A percentile compares a stretch with the other conserved stretches of the same genome.
Evolutionary conservation across 2,888 invertebrate species (phyloP).

Genomic region (Ashinkailepas kermadecensis): DNA sequence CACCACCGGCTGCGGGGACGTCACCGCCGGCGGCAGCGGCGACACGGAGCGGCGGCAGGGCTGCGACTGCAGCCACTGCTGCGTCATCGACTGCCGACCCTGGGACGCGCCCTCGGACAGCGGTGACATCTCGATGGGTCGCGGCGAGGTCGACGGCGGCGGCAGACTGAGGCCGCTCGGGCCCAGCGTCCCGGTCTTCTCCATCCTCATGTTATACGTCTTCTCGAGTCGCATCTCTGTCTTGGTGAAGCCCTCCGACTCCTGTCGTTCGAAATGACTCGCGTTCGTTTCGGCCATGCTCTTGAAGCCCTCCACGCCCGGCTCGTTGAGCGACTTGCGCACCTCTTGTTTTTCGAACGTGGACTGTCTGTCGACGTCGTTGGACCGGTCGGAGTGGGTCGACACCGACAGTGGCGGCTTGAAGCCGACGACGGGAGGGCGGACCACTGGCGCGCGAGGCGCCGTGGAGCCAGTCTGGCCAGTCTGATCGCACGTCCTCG

Average conservation of each 20-base stretch:
- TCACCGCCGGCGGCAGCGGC: slow-evolving; percentile 31
- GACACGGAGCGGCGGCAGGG: background rate
- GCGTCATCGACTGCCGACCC: background rate
- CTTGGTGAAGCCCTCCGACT: background rate
- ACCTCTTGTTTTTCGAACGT: slow-evolving; percentile 18
- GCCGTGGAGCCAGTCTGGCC: background rate
- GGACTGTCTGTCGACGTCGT: background rate
- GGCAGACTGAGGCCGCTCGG: background rate
- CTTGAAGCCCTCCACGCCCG: slow-evolving; percentile 34
- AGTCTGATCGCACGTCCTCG: background rate
- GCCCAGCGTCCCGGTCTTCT: background rate
- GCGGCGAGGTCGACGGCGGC: background rate
- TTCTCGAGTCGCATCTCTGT: background rate
- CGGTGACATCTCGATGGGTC: background rate
- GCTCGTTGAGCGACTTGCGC: background rate
- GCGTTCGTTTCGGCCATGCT: background rate
- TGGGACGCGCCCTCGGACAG: background rate
- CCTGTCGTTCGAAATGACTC: background rate
- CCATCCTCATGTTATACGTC: background rate
- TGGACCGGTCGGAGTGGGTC: background rate
- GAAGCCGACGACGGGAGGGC: background rate
- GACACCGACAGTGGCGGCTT: background rate
- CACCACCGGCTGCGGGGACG: slow-evolving; percentile 32
- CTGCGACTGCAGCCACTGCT: slow-evolving; percentile 6
- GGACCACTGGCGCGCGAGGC: too few species aligned